phyloP scores from a whole-genome alignment of 2,113 vertebrate genomes.

The Orientallactaga bullata region DNA sequence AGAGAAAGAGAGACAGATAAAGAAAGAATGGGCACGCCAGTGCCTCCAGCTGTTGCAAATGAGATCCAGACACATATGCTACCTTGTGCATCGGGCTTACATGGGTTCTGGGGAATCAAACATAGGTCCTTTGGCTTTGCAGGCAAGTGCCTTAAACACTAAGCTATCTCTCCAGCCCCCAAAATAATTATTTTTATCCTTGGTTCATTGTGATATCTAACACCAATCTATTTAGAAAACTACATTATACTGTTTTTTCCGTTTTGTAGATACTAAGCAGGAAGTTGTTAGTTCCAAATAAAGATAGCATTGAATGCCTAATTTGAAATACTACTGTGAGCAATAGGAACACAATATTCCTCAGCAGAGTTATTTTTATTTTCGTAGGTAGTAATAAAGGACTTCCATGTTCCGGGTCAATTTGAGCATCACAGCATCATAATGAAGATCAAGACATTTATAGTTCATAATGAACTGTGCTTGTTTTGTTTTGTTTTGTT shows the following conservation, averaged over 20 bases:
- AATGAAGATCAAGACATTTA: conserved; percentile 73
- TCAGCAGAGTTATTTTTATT: background rate
- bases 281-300: background rate
- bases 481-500: conserved; percentile 60
- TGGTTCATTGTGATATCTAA: background rate
- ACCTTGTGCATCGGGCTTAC: no score
- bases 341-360: background rate
- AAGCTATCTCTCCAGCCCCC: no score
- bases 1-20: no score
- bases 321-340: conserved; percentile 34
- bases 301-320: background rate
- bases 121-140: no score
- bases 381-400: background rate
- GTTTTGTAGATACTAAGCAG: background rate
- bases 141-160: no score
- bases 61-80: no score
- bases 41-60: no score
- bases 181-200: conserved; percentile 31
- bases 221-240: conserved; percentile 29
- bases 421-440: conserved; percentile 52
- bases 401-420: conserved; percentile 19
- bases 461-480: conserved; percentile 74
- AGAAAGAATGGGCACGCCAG: no score
- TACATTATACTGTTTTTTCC: conserved; percentile 43
- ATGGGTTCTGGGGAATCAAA: no score